A percentile compares a stretch with the other conserved stretches of the same genome.
These are phyloP conservation scores for Dasyprocta punctata DNA, from an alignment of 2,113 vertebrate genomes.

Conservation along the genomic window DNA sequence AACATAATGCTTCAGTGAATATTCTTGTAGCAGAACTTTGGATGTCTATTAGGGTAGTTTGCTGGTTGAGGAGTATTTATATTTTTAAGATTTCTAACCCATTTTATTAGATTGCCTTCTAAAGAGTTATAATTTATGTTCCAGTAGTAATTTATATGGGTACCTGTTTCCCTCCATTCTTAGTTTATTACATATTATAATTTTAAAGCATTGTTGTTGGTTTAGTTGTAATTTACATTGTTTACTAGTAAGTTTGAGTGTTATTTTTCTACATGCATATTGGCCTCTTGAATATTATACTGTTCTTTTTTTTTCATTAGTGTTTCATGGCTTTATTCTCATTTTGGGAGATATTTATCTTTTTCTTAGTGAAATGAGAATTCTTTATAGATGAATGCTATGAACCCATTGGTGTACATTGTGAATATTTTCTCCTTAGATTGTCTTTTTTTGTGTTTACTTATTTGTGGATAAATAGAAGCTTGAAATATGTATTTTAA, in stretches of 20 bases:
- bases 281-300: not conserved
- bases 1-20: not conserved
- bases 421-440: not conserved
- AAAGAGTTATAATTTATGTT: not conserved
- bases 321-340: not conserved
- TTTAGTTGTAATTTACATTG: conserved; percentile 8
- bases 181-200: not conserved
- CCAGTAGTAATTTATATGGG: not conserved
- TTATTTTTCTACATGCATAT: not conserved
- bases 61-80: not conserved
- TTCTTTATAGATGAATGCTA: not conserved
- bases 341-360: not conserved
- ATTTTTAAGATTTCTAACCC: conserved; percentile 39
- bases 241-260: not conserved
- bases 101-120: conserved; percentile 36
- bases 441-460: not conserved
- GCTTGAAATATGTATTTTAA: not conserved
- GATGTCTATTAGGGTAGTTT: not conserved
- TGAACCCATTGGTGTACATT: not conserved
- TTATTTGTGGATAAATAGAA: conserved; percentile 12
- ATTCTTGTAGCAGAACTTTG: not conserved
- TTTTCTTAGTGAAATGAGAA: conserved; percentile 14
- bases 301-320: not conserved
- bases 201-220: not conserved
- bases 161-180: not conserved